Conservation (phyloP, 2,113 vertebrate genomes). For the Hippotragus niger region DNA sequence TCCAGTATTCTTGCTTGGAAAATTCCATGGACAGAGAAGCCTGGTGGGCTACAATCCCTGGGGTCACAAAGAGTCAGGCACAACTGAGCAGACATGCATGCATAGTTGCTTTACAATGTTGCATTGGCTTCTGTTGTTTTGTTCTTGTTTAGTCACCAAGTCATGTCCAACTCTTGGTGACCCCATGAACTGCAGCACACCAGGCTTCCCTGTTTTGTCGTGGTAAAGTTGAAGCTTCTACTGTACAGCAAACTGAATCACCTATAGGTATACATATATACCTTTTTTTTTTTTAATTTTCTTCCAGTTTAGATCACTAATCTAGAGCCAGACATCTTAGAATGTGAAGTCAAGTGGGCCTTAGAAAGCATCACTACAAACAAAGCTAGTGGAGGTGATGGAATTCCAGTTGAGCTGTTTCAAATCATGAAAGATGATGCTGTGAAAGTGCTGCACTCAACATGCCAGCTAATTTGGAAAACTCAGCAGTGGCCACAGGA, state of each 20-base stretch:
- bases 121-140: neutral
- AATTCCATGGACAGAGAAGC: neutral
- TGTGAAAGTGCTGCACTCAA: no score
- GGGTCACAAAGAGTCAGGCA: neutral
- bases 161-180: neutral
- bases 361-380: no score
- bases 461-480: no score
- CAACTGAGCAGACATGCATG: neutral
- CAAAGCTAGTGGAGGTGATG: no score
- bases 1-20: neutral
- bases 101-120: neutral
- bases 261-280: neutral
- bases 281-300: neutral
- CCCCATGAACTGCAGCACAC: neutral
- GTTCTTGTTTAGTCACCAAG: neutral
- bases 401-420: no score
- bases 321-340: no score
- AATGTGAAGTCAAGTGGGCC: no score
- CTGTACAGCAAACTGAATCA: neutral
- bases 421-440: no score
- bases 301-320: neutral
- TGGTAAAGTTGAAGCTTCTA: neutral
- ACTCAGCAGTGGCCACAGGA: no score
- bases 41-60: neutral
- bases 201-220: neutral